Percentiles rank a stretch among this genome's conserved stretches.
Evolutionary conservation across 2,113 vertebrate species (phyloP).

Genomic region (Cephalopterus ornatus): DNA sequence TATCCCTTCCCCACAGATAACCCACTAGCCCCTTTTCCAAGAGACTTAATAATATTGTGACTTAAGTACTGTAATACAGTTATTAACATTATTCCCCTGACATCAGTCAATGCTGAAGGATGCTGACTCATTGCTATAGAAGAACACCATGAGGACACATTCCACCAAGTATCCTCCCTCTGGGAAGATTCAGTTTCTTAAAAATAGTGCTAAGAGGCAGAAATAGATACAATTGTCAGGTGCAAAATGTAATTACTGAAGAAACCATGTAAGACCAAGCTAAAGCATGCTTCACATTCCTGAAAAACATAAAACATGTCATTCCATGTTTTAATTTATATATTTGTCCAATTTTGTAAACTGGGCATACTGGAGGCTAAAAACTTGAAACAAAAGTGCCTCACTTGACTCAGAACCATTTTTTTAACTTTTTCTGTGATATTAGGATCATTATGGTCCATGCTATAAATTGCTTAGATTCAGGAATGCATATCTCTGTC

Average conservation of each 20-base stretch:
- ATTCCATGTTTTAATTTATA: background rate
- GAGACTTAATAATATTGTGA: background rate
- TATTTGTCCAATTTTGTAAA: background rate
- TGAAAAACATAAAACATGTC: background rate
- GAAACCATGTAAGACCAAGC: background rate
- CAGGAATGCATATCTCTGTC: background rate
- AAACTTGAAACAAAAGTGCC: background rate
- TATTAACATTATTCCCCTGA: background rate
- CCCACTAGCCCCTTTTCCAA: background rate
- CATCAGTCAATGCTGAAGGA: background rate
- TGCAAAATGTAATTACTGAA: background rate
- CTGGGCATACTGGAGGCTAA: background rate
- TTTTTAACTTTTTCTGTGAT: background rate
- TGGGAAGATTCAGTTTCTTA: background rate
- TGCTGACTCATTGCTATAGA: background rate
- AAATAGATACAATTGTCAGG: background rate
- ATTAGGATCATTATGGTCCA: background rate
- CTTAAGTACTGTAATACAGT: background rate
- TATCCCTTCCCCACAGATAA: background rate
- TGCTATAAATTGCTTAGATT: background rate
- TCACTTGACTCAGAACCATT: background rate
- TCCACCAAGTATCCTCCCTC: background rate
- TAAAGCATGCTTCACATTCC: background rate
- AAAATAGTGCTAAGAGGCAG: background rate
- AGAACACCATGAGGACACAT: background rate